Conservation (phyloP, 2,113 vertebrate genomes). For the Passer montanus region DNA sequence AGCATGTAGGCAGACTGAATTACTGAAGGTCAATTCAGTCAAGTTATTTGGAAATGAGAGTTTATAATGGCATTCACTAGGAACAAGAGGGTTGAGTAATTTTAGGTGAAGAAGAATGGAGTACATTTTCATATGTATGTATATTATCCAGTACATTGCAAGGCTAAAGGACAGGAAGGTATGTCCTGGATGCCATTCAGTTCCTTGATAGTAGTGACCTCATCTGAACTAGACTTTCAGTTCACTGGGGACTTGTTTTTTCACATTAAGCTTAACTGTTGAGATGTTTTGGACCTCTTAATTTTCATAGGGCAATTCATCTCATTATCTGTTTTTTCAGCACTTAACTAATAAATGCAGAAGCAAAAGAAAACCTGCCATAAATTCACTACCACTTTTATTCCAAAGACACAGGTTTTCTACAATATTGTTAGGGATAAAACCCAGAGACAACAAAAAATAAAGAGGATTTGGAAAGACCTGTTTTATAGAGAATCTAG, state of each 20-base stretch:
- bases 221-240: neutral
- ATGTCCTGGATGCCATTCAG: neutral
- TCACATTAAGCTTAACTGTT: neutral
- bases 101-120: neutral
- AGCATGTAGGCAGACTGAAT: neutral
- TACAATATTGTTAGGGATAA: neutral
- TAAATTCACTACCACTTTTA: neutral
- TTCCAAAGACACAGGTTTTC: neutral
- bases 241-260: neutral
- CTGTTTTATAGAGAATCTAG: neutral
- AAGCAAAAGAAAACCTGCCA: neutral
- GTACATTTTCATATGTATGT: neutral
- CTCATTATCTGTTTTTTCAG: neutral
- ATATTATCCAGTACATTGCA: neutral
- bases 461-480: neutral
- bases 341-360: neutral
- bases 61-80: neutral
- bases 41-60: conserved; percentile 44
- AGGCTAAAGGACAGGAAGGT: neutral
- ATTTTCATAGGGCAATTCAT: neutral
- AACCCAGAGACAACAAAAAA: neutral
- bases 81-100: neutral
- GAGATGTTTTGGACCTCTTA: neutral
- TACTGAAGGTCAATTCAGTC: conserved; percentile 30
- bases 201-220: neutral